Conservation (phyloP, 2,888 invertebrate genomes). For the Thysanoteuthis rhombus region DNA sequence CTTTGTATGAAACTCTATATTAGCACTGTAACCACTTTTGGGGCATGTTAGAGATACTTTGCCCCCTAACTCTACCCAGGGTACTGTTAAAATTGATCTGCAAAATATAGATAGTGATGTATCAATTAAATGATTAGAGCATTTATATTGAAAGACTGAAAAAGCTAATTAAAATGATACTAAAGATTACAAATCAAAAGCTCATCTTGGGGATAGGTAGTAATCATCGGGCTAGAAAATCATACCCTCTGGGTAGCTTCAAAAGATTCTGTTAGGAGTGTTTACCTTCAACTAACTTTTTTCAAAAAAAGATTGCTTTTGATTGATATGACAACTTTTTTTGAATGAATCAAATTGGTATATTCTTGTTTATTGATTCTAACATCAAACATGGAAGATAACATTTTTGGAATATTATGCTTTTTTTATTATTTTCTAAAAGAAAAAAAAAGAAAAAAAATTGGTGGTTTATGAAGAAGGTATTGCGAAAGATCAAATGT, state of each 20-base stretch:
- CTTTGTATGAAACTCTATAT: constrained; percentile 95
- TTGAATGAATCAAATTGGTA: no score
- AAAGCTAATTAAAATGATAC: neutral
- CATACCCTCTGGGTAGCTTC: neutral
- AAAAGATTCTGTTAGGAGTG: neutral
- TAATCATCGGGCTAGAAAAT: neutral
- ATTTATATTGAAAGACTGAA: neutral
- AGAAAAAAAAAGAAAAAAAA: no score
- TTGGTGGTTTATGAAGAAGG: no score
- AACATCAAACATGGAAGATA: no score
- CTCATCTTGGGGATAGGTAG: neutral
- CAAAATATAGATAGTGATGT: neutral
- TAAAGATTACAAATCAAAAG: neutral
- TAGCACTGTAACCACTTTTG: constrained; percentile 92
- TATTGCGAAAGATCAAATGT: no score
- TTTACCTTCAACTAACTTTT: neutral
- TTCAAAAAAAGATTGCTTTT: neutral
- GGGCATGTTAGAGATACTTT: constrained; percentile 88
- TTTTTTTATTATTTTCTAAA: no score
- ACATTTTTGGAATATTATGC: no score
- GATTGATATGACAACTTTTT: no score
- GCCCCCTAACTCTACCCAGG: constrained; percentile 99
- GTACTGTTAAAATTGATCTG: constrained; percentile 94
- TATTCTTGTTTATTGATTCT: no score
- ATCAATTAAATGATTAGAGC: neutral